These are phyloP conservation scores for Silurus glanis DNA, from an alignment of 2,113 vertebrate species.

Conservation along the genomic window DNA sequence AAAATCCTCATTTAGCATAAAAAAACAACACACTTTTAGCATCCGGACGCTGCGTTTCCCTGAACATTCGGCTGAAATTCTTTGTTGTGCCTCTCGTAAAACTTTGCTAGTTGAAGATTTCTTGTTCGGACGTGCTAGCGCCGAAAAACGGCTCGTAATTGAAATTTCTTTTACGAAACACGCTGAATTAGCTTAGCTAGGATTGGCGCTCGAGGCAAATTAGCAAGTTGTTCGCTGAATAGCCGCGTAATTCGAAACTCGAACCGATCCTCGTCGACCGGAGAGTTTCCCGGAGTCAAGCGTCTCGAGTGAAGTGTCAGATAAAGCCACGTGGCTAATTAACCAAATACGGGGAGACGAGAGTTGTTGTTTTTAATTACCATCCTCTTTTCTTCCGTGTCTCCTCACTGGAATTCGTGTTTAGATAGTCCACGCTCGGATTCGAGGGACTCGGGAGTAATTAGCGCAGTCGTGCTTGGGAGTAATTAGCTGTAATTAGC, in stretches of 20 bases:
- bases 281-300: not conserved
- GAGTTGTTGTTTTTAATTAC: conserved; percentile 11
- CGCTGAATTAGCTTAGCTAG: not conserved
- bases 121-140: too few relatives aligned
- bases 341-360: not conserved
- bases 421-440: not conserved
- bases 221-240: not conserved
- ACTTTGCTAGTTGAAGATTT: too few relatives aligned
- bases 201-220: not conserved
- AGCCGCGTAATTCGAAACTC: not conserved
- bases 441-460: not conserved
- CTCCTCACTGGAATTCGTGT: not conserved
- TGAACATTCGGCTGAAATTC: too few relatives aligned
- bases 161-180: not conserved
- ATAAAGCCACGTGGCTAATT: conserved; percentile 16
- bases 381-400: not conserved
- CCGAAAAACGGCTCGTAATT: too few relatives aligned
- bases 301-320: not conserved
- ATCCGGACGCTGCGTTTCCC: too few relatives aligned
- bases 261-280: not conserved
- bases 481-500: conserved; percentile 30
- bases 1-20: too few relatives aligned
- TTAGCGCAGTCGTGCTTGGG: not conserved
- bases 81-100: too few relatives aligned
- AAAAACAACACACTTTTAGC: too few relatives aligned